These are phyloP conservation scores for Eupithecia pulchellata DNA, from an alignment of 2,888 invertebrate genomes.

Conservation along the genomic window DNA sequence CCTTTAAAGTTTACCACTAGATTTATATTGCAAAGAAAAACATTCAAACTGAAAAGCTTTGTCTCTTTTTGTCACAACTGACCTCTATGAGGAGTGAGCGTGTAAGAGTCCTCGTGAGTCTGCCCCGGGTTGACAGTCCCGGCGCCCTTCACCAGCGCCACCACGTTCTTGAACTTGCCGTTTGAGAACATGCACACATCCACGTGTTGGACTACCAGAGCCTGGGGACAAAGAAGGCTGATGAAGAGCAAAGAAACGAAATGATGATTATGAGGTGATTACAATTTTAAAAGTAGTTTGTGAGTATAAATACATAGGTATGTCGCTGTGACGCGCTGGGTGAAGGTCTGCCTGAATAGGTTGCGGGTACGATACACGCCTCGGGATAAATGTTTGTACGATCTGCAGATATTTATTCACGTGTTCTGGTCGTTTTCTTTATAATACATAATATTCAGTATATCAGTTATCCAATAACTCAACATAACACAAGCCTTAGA, in stretches of 20 bases:
- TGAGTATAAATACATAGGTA: background rate
- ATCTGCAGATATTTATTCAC: too few species aligned
- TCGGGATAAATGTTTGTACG: too few species aligned
- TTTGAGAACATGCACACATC: slow-evolving; percentile 98
- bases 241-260: background rate
- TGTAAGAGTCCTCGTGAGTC: slow-evolving; percentile 87
- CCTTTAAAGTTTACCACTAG: background rate
- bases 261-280: background rate
- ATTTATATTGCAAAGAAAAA: background rate
- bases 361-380: too few species aligned
- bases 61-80: background rate
- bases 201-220: slow-evolving; percentile 94
- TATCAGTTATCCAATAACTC: too few species aligned
- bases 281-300: background rate
- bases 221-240: slow-evolving; percentile 75
- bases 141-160: slow-evolving; percentile 87
- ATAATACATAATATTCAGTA: too few species aligned
- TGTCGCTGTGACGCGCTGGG: too few species aligned
- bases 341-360: too few species aligned
- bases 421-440: too few species aligned
- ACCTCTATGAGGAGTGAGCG: slow-evolving; percentile 88
- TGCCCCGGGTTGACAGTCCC: slow-evolving; percentile 88
- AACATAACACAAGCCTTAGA: too few species aligned
- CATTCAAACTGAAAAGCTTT: background rate
- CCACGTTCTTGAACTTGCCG: slow-evolving; percentile 97